Conservation (phyloP, 2,888 invertebrate species). For the Mythimna ferrago region DNA sequence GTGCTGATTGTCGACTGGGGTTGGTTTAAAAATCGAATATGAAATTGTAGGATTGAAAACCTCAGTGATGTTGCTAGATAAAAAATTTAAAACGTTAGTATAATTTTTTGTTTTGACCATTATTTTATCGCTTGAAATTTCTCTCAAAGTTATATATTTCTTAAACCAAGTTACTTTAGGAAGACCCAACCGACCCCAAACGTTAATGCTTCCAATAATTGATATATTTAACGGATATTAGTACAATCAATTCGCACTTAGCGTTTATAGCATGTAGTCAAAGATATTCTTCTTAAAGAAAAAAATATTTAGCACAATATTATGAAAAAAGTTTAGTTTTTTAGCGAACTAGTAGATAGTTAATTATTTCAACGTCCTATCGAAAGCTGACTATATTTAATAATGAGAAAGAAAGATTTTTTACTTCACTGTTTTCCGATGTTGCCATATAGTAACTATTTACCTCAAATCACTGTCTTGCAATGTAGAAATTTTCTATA, state of each 20-base stretch:
- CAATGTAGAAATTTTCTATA: slow-evolving; percentile 59
- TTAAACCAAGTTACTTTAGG: slow-evolving; percentile 23
- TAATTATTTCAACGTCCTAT: slow-evolving; percentile 70
- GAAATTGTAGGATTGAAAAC: background rate
- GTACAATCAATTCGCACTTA: slow-evolving; percentile 85
- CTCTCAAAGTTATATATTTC: slow-evolving; percentile 8
- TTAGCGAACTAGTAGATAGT: slow-evolving; percentile 79
- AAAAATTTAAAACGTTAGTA: slow-evolving; percentile 4
- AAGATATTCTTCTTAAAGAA: slow-evolving; percentile 72
- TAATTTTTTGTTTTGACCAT: slow-evolving; percentile 5
- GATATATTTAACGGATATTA: slow-evolving; percentile 76
- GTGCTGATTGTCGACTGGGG: slow-evolving; percentile 60
- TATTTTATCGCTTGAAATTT: slow-evolving; percentile 8
- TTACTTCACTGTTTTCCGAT: slow-evolving; percentile 76
- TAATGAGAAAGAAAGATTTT: slow-evolving; percentile 56
- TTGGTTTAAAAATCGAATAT: slow-evolving; percentile 39
- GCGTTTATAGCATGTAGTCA: slow-evolving; percentile 73
- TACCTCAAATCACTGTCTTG: slow-evolving; percentile 83
- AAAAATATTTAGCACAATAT: slow-evolving; percentile 78
- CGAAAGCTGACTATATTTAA: slow-evolving; percentile 63
- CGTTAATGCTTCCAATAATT: slow-evolving; percentile 76
- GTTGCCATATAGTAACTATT: slow-evolving; percentile 89
- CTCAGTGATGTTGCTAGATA: background rate
- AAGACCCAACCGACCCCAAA: slow-evolving; percentile 72
- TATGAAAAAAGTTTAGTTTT: slow-evolving; percentile 68